Conservation (phyloP, 2,888 invertebrate species). For the Dryocosmus kuriphilus region DNA sequence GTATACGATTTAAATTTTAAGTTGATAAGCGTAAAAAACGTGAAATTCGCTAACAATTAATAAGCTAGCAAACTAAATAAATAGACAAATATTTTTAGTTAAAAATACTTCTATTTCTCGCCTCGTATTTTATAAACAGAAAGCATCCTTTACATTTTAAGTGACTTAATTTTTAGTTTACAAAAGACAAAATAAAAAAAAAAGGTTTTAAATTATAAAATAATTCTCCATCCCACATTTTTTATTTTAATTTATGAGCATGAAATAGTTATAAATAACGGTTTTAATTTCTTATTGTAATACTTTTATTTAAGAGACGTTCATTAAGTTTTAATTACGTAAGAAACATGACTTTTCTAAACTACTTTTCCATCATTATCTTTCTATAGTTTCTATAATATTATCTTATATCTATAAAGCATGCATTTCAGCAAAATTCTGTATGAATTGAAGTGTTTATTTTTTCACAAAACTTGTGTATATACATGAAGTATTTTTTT, state of each 20-base stretch:
- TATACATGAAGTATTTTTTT: slow-evolving; percentile 70
- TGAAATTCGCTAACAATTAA: no score
- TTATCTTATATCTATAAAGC: neutral
- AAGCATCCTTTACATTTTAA: no score
- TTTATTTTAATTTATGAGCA: neutral
- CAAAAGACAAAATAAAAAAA: neutral
- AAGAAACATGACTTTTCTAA: neutral
- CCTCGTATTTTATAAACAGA: neutral
- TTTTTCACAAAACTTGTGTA: slow-evolving; percentile 41
- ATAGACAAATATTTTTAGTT: neutral
- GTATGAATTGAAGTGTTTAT: neutral
- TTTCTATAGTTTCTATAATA: neutral
- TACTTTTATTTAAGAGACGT: neutral
- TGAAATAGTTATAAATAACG: no score
- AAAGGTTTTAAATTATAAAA: neutral
- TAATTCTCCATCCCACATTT: neutral
- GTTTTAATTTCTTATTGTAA: neutral
- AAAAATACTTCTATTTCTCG: neutral
- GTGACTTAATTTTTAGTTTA: neutral
- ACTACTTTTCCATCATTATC: neutral
- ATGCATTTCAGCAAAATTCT: neutral
- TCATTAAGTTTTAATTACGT: neutral
- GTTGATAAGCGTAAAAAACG: no score
- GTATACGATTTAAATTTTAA: no score
- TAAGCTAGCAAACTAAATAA: neutral